Evolutionary conservation across 2,797 vertebrate species (phyloP).

Genomic region (Gallinago solitaria): DNA sequence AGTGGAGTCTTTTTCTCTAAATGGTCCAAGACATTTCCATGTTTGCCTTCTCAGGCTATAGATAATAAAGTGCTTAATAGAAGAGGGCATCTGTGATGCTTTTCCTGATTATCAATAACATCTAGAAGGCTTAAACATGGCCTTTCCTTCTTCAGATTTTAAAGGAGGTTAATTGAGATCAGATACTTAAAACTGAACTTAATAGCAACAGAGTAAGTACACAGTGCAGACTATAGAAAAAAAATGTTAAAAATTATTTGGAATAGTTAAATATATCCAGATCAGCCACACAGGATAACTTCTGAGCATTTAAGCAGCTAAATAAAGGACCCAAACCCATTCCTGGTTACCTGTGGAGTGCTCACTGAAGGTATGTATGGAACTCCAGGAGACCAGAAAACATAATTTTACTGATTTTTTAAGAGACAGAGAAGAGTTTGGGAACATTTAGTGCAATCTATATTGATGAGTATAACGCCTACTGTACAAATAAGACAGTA

Average conservation of each 20-base stretch:
- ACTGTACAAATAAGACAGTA: not conserved
- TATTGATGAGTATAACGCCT: not conserved
- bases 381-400: not conserved
- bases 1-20: constrained; percentile 55
- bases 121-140: constrained; percentile 45
- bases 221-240: not conserved
- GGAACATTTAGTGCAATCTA: not conserved
- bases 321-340: not conserved
- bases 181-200: constrained; percentile 42
- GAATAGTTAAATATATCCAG: not conserved
- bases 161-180: constrained; percentile 57
- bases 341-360: not conserved
- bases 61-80: constrained; percentile 60
- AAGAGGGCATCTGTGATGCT: constrained; percentile 33
- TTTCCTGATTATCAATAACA: constrained; percentile 16
- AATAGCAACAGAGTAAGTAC: not conserved
- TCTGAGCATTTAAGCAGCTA: not conserved
- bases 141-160: constrained; percentile 43
- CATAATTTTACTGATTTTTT: not conserved
- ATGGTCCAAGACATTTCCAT: constrained; percentile 68
- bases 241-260: not conserved
- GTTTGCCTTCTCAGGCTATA: constrained; percentile 69
- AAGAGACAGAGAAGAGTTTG: not conserved
- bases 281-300: not conserved
- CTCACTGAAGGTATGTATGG: not conserved